These are phyloP conservation scores for Macrobrachium nipponense DNA, from an alignment of 1,140 invertebrate species.

Conservation along the genomic window DNA sequence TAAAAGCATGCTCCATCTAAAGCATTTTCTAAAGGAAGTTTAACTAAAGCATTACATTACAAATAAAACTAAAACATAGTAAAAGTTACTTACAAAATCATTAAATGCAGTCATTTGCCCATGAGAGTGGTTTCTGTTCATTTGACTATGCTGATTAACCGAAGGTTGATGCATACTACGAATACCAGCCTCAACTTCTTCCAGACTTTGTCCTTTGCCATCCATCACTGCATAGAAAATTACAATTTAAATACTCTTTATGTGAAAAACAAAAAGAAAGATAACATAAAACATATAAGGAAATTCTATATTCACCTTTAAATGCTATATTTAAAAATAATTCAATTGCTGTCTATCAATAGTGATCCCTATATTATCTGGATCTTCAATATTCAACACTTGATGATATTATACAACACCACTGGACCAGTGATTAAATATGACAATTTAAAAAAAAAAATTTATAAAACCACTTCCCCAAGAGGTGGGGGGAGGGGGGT, in stretches of 20 bases:
- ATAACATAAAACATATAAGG: too few relatives aligned
- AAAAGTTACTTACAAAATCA: slow-evolving; percentile 46
- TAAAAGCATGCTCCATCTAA: slow-evolving; percentile 24
- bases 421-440: too few relatives aligned
- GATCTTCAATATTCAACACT: too few relatives aligned
- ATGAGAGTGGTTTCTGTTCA: slow-evolving; percentile 35
- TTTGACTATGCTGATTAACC: slow-evolving; percentile 15
- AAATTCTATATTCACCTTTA: too few relatives aligned
- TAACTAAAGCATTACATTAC: background rate
- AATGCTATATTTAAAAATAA: too few relatives aligned
- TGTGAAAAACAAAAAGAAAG: background rate
- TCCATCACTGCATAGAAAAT: slow-evolving; percentile 45
- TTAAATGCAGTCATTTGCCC: slow-evolving; percentile 47
- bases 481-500: too few relatives aligned
- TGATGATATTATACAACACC: too few relatives aligned
- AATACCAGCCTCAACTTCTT: slow-evolving; percentile 54
- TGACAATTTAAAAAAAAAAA: too few relatives aligned
- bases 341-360: too few relatives aligned
- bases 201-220: slow-evolving; percentile 52
- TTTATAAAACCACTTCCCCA: too few relatives aligned
- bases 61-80: background rate
- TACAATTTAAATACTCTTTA: background rate
- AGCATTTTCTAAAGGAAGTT: too few relatives aligned
- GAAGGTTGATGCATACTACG: slow-evolving; percentile 36
- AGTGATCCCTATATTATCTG: too few relatives aligned